Evolutionary conservation across 2,888 invertebrate species (phyloP).

Genomic region (Drosophila flavopinicola): DNA sequence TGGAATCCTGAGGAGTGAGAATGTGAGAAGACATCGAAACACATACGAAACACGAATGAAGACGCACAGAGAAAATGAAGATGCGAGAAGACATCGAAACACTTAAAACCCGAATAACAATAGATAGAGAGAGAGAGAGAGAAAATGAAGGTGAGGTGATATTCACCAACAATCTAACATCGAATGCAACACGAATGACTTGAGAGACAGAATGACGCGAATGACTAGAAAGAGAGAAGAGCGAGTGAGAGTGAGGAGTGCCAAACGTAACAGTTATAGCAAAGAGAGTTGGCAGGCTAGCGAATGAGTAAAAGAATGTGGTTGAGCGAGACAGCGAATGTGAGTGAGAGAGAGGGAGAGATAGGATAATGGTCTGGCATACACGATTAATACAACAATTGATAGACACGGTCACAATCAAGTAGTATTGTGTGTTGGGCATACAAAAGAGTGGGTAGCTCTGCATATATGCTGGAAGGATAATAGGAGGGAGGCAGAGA

Average conservation of each 20-base stretch:
- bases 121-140: slow-evolving; percentile 6
- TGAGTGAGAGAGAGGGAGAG: slow-evolving; percentile 20
- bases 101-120: not conserved
- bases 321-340: slow-evolving; percentile 29
- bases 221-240: slow-evolving; percentile 5
- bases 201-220: too few species aligned
- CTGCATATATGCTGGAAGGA: slow-evolving; percentile 5
- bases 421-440: slow-evolving; percentile 13
- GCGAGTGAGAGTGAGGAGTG: slow-evolving; percentile 20
- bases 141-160: too few species aligned
- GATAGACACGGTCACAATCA: slow-evolving; percentile 37
- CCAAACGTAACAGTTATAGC: not conserved
- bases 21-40: too few species aligned
- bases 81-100: too few species aligned
- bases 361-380: slow-evolving; percentile 40
- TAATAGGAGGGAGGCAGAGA: slow-evolving; percentile 4
- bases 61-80: too few species aligned
- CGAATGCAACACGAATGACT: not conserved
- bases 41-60: not conserved
- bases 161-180: too few species aligned
- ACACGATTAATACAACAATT: slow-evolving; percentile 55
- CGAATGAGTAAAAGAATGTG: slow-evolving; percentile 5
- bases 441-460: slow-evolving; percentile 24
- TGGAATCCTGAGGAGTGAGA: too few species aligned
- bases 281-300: slow-evolving; percentile 3